phyloP scores from a whole-genome alignment of 1,140 invertebrate species.

The Berghia stephanieae region DNA sequence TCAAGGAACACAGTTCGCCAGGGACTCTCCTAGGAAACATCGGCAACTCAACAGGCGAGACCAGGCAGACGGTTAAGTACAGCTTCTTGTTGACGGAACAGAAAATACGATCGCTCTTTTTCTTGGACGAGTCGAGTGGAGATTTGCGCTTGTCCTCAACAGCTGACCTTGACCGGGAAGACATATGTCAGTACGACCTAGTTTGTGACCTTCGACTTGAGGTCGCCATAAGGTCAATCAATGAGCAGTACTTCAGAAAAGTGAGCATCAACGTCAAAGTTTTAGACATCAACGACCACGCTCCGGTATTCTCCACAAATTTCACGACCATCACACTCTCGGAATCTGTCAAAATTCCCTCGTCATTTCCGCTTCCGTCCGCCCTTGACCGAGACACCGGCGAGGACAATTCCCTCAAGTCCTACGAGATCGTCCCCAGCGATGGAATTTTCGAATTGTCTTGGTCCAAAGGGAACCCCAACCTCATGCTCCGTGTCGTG shows the following conservation, averaged over 20 bases:
- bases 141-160: constrained; percentile 29
- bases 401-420: constrained; percentile 42
- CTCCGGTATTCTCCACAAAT: constrained; percentile 46
- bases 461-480: constrained; percentile 47
- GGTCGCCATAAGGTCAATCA: constrained; percentile 41
- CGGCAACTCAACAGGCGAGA: constrained; percentile 31
- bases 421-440: constrained; percentile 45
- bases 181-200: constrained; percentile 38
- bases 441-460: constrained; percentile 46
- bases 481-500: constrained; percentile 48
- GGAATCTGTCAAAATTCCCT: constrained; percentile 49
- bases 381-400: constrained; percentile 56
- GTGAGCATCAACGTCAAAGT: constrained; percentile 45
- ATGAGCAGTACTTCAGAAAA: constrained; percentile 39
- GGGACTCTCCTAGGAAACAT: constrained; percentile 45
- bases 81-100: constrained; percentile 40
- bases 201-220: constrained; percentile 39
- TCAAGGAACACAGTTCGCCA: constrained; percentile 33
- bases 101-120: constrained; percentile 35
- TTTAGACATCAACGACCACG: constrained; percentile 71
- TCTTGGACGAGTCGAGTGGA: constrained; percentile 37
- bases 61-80: constrained; percentile 32
- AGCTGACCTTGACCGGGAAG: constrained; percentile 41
- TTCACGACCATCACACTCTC: constrained; percentile 89
- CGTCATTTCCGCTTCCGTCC: constrained; percentile 48